phyloP scores from a whole-genome alignment of 2,113 vertebrate species.

The Acrocephalus kingi region DNA sequence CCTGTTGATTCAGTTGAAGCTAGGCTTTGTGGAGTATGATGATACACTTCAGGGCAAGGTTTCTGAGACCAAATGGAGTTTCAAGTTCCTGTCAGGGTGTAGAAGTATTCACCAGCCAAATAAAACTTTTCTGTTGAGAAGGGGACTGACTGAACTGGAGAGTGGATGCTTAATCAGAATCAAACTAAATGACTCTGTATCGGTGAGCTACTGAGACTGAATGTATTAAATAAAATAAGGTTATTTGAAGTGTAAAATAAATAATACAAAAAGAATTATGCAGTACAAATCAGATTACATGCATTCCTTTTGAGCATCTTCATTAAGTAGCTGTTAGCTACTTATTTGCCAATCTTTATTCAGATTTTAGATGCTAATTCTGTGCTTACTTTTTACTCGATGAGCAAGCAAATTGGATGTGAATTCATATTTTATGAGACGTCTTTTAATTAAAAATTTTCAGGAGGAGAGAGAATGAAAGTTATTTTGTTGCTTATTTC shows the following conservation, averaged over 20 bases:
- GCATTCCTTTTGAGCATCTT: not conserved
- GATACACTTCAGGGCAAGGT: not conserved
- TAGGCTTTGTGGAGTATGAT: not conserved
- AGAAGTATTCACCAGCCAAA: not conserved
- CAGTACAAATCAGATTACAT: conserved; percentile 33
- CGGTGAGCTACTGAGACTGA: not conserved
- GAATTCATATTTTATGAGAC: conserved; percentile 26
- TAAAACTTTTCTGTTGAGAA: not conserved
- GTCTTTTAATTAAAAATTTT: not conserved
- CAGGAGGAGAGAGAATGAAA: not conserved
- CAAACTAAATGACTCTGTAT: not conserved
- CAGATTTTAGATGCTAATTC: not conserved
- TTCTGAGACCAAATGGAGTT: not conserved
- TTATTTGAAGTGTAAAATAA: conserved; percentile 32
- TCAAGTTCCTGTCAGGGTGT: not conserved
- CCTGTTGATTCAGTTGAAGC: not conserved
- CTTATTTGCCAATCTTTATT: not conserved
- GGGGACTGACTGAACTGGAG: not conserved
- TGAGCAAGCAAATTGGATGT: not conserved
- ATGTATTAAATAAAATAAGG: conserved; percentile 17
- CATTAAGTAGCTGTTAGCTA: conserved; percentile 5
- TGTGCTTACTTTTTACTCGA: not conserved
- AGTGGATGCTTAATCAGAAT: not conserved
- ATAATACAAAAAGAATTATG: conserved; percentile 34
- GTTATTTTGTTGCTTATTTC: not conserved